Evolutionary conservation across 2,797 vertebrate genomes (phyloP).

Genomic region (Aselliscus stoliczkanus): DNA sequence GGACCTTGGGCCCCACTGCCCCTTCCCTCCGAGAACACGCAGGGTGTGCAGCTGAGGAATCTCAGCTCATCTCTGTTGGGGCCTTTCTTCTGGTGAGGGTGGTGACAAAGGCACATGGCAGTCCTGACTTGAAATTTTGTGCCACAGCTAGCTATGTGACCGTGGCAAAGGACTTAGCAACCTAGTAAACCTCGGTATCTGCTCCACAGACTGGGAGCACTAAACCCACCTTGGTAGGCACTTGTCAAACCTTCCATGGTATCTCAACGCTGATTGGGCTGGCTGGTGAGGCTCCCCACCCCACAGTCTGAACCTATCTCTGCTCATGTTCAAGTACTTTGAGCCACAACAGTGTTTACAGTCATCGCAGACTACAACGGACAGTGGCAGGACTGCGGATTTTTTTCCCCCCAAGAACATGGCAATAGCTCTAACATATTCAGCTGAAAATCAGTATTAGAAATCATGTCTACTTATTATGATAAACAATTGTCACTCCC

Average conservation of each 20-base stretch:
- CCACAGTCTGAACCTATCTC: no score
- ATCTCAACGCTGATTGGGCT: rapidly evolving
- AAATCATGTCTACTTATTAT: background rate
- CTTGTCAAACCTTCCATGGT: rapidly evolving
- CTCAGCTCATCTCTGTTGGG: background rate
- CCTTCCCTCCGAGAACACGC: background rate
- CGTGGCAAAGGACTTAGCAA: background rate
- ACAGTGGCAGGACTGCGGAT: background rate
- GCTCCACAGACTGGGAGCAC: background rate
- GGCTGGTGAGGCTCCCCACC: no score
- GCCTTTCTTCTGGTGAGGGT: background rate
- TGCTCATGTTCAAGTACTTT: background rate
- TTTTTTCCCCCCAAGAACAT: background rate
- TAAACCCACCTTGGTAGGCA: rapidly evolving
- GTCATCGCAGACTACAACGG: background rate
- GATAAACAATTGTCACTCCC: background rate
- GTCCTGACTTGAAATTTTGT: background rate
- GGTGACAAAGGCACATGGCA: background rate
- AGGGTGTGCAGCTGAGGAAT: background rate
- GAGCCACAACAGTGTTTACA: background rate
- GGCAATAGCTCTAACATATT: rapidly evolving
- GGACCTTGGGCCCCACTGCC: background rate
- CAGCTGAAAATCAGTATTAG: background rate
- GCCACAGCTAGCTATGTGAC: background rate
- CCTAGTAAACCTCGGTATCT: rapidly evolving